phyloP scores from a whole-genome alignment of 2,113 vertebrate genomes.

The Tetrax tetrax region DNA sequence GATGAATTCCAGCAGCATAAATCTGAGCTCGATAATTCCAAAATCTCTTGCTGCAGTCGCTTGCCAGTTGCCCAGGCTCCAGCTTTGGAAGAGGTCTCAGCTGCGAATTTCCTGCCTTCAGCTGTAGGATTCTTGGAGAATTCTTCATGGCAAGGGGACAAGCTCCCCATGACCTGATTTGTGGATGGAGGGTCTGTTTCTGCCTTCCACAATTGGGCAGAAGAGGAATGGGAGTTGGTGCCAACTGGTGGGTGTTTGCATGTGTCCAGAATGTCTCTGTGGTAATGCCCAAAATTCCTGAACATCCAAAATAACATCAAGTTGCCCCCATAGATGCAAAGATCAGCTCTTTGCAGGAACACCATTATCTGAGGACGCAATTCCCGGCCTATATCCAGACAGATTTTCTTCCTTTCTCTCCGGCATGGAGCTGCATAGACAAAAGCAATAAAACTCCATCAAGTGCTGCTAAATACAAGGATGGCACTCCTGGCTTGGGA shows the following conservation, averaged over 20 bases:
- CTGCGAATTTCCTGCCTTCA: slow-evolving; percentile 16
- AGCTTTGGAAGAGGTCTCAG: neutral
- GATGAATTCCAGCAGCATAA: slow-evolving; percentile 16
- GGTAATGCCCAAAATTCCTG: neutral
- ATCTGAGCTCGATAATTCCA: neutral
- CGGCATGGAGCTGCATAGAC: neutral
- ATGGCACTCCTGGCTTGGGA: neutral
- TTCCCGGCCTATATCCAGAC: neutral
- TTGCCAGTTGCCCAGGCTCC: neutral
- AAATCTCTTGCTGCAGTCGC: neutral
- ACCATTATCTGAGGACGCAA: neutral
- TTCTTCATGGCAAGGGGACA: slow-evolving; percentile 5
- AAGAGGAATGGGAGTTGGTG: neutral
- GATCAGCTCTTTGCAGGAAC: neutral
- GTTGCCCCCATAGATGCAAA: neutral
- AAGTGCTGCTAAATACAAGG: neutral
- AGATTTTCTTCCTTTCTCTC: neutral
- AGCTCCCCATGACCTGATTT: neutral
- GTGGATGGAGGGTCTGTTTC: neutral
- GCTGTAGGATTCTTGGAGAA: neutral
- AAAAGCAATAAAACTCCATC: neutral
- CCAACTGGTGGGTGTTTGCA: neutral
- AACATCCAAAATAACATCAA: neutral
- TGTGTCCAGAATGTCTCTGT: neutral
- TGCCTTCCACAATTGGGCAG: neutral